phyloP scores from a whole-genome alignment of 2,113 vertebrate species.

The Carollia perspicillata region DNA sequence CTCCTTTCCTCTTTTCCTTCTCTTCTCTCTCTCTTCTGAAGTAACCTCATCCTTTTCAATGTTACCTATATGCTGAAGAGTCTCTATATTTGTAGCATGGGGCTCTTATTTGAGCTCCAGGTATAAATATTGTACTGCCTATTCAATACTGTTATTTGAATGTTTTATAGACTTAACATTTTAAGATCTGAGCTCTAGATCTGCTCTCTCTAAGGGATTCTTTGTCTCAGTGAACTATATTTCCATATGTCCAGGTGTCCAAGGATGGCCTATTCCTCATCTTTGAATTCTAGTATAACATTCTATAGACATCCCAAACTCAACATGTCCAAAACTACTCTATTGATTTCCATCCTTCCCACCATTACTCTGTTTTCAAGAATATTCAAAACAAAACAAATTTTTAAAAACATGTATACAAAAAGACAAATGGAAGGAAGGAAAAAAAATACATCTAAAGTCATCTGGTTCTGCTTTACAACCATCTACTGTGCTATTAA shows the following conservation, averaged over 20 bases:
- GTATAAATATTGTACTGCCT: neutral
- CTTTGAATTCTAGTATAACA: neutral
- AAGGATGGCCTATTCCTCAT: neutral
- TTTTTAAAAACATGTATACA: neutral
- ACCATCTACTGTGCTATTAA: neutral
- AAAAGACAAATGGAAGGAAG: neutral
- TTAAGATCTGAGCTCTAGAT: neutral
- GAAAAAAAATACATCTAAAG: neutral
- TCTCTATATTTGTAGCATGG: neutral
- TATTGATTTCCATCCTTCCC: neutral
- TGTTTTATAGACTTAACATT: neutral
- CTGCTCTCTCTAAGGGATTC: neutral
- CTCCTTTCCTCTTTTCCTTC: neutral
- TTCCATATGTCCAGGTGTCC: neutral
- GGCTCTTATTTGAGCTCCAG: neutral
- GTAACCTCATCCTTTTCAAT: neutral
- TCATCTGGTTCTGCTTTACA: neutral
- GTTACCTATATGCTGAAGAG: neutral
- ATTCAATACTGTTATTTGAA: neutral
- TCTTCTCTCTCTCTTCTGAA: neutral
- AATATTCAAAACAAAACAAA: slow-evolving; percentile 13
- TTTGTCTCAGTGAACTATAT: neutral
- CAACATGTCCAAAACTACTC: neutral
- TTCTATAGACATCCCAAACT: neutral
- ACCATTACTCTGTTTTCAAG: neutral